phyloP scores from a whole-genome alignment of 2,113 vertebrate species.

The Mobula hypostoma region DNA sequence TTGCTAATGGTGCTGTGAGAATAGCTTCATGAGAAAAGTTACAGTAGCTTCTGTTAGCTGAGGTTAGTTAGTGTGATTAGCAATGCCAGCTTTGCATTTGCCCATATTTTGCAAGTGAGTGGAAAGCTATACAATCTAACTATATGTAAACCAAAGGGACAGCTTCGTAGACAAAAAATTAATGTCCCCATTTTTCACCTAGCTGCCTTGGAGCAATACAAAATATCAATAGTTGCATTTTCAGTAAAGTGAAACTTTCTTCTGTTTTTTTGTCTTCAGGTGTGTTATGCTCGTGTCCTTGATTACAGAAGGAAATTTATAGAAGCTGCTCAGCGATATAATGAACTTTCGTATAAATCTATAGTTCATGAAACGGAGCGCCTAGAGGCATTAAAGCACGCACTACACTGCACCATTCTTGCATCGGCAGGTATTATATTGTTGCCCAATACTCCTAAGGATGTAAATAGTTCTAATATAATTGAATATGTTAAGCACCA shows the following conservation, averaged over 20 bases:
- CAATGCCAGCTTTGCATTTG: too few relatives aligned
- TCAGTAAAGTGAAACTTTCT: neutral
- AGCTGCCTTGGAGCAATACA: neutral
- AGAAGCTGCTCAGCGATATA: conserved; percentile 94
- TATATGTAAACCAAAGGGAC: neutral
- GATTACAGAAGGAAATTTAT: conserved; percentile 98
- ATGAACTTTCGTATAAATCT: conserved; percentile 93
- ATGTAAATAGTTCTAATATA: neutral
- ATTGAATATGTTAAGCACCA: neutral
- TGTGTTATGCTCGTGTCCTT: conserved; percentile 92
- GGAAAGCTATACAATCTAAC: neutral
- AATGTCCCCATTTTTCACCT: neutral
- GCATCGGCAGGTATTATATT: conserved; percentile 83
- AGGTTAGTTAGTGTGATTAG: too few relatives aligned
- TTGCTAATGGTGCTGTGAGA: too few relatives aligned
- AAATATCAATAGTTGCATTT: neutral
- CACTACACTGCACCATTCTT: conserved; percentile 92
- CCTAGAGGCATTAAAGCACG: conserved; percentile 90
- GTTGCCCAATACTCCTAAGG: neutral
- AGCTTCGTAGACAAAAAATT: neutral
- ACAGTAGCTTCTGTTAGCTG: too few relatives aligned
- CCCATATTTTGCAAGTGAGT: too few relatives aligned
- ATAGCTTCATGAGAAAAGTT: too few relatives aligned
- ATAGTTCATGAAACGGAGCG: conserved; percentile 93
- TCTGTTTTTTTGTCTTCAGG: conserved; percentile 52